These are phyloP conservation scores for Sphenopsis melanotis DNA, from an alignment of 2,797 vertebrate species.

Conservation along the genomic window DNA sequence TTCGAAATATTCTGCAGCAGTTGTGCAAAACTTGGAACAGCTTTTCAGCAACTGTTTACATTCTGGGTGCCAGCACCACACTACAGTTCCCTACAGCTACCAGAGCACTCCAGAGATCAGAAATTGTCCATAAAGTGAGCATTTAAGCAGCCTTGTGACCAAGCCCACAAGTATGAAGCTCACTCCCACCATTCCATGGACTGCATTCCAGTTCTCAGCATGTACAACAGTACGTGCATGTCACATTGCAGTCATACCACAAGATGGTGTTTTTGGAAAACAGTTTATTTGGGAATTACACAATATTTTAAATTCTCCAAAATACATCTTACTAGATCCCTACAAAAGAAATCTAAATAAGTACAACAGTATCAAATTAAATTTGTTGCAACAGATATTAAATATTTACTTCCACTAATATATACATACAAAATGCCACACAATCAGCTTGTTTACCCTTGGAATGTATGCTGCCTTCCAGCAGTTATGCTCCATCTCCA, in stretches of 20 bases:
- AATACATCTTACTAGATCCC: conserved; percentile 86
- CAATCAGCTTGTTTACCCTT: conserved; percentile 78
- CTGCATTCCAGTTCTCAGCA: background rate
- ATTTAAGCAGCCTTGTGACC: background rate
- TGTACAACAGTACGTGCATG: background rate
- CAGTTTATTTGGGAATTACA: conserved; percentile 77
- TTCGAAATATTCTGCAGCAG: background rate
- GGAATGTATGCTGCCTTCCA: conserved; percentile 86
- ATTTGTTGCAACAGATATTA: conserved; percentile 79
- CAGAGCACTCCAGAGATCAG: background rate
- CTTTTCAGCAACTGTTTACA: background rate
- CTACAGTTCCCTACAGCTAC: background rate
- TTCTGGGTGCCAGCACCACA: background rate
- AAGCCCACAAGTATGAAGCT: background rate
- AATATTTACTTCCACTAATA: conserved; percentile 81
- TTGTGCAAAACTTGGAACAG: background rate
- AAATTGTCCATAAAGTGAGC: background rate
- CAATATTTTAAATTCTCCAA: conserved; percentile 84
- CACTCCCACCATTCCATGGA: background rate
- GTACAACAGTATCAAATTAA: conserved; percentile 86
- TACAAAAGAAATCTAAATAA: conserved; percentile 86
- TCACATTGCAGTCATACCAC: background rate
- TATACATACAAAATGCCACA: conserved; percentile 88
- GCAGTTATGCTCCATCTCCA: conserved; percentile 60
- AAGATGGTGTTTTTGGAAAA: conserved; percentile 71